Conservation (phyloP, 2,797 vertebrate genomes). For the Alca torda region DNA sequence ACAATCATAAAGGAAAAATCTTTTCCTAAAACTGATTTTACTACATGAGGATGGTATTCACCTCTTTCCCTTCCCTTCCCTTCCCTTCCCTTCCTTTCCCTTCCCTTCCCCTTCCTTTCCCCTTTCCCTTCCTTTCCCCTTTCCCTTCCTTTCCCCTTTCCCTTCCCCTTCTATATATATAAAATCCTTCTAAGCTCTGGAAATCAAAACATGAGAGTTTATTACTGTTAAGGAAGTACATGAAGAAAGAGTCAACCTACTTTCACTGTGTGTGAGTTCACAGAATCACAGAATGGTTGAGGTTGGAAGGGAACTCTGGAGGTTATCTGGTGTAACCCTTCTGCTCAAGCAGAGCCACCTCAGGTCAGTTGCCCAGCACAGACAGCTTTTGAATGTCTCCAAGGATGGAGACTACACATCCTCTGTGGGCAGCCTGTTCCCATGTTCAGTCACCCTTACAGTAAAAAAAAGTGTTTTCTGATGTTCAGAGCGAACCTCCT, state of each 20-base stretch:
- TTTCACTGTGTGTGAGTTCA: background rate
- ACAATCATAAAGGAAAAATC: background rate
- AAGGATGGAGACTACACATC: too few relatives aligned
- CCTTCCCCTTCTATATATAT: background rate
- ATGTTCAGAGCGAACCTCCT: background rate
- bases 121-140: background rate
- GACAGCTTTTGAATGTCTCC: background rate
- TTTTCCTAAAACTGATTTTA: background rate
- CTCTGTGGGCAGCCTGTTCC: background rate
- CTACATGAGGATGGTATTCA: accelerated
- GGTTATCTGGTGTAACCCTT: accelerated
- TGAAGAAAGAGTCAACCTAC: background rate
- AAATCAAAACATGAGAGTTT: background rate
- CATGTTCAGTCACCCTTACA: background rate
- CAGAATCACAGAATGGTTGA: background rate
- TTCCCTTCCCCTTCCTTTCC: background rate
- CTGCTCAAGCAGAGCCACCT: background rate
- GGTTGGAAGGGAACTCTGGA: background rate
- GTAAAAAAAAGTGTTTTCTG: background rate
- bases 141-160: too few relatives aligned
- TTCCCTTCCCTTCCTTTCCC: too few relatives aligned
- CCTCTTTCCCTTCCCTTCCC: too few relatives aligned
- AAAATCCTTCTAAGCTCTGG: background rate
- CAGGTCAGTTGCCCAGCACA: background rate
- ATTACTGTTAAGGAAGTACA: background rate